Percentiles rank a stretch among this genome's conserved stretches.
Conservation (phyloP, 1,140 invertebrate species). For the Apis dorsata region DNA sequence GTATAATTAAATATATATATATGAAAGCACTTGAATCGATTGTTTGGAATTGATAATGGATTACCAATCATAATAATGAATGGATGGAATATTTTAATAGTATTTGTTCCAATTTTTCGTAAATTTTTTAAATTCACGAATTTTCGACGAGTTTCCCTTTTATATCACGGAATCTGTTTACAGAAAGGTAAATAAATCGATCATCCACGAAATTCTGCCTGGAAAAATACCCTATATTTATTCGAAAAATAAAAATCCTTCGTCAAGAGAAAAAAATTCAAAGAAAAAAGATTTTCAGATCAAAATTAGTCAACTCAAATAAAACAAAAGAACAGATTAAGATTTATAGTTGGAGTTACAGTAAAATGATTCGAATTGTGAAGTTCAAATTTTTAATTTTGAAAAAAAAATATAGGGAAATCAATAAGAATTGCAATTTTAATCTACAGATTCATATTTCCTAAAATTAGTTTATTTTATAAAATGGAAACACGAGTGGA, state of each 20-base stretch:
- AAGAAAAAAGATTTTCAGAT: not conserved
- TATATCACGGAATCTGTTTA: not conserved
- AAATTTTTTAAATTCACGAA: not conserved
- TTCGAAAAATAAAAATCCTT: not conserved
- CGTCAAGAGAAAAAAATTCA: not conserved
- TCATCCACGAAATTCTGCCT: not conserved
- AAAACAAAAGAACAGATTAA: no score
- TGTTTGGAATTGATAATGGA: not conserved
- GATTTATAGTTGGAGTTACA: not conserved
- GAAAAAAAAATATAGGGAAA: no score
- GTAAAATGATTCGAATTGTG: no score
- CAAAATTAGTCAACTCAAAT: not conserved
- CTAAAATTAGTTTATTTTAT: no score
- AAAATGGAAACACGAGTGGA: no score
- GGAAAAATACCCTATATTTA: not conserved
- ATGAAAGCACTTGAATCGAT: not conserved
- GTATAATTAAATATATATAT: not conserved
- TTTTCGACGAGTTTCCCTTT: not conserved
- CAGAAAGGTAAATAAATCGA: conserved; percentile 20
- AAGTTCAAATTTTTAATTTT: no score
- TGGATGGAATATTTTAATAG: not conserved
- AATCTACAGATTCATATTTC: no score
- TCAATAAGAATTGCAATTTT: no score
- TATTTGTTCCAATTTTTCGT: not conserved
- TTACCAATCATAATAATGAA: not conserved